Conservation (phyloP, 2,797 vertebrate genomes). For the Tragopan temminckii region DNA sequence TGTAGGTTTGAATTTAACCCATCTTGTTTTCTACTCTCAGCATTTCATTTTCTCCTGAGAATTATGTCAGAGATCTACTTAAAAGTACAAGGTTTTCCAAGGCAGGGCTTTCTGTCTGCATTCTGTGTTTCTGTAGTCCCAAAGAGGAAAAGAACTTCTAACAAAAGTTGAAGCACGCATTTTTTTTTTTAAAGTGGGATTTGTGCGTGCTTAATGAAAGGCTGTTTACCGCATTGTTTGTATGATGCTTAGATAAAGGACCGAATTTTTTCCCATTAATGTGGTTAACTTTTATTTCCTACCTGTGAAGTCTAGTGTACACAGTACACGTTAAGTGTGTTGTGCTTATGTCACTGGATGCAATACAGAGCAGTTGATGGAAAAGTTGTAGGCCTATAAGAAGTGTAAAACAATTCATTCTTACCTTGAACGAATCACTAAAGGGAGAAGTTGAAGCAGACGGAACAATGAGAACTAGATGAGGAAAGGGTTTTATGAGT, state of each 20-base stretch:
- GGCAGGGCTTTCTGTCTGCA: background rate
- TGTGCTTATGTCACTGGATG: background rate
- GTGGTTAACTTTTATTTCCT: background rate
- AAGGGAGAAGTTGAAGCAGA: background rate
- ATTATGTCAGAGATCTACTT: conserved; percentile 50
- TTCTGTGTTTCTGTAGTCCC: background rate
- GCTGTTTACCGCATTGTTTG: background rate
- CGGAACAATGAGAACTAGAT: background rate
- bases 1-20: background rate
- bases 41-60: background rate
- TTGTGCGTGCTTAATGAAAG: background rate
- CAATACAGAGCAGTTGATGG: background rate
- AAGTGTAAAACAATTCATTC: background rate
- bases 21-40: background rate
- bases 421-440: background rate
- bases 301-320: background rate
- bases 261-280: background rate
- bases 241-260: background rate
- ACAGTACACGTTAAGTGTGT: background rate
- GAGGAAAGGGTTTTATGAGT: background rate
- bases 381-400: background rate
- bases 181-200: background rate
- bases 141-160: background rate
- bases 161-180: background rate
- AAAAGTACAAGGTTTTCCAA: conserved; percentile 49